Percentiles rank a stretch among this genome's conserved stretches.
Conservation (phyloP, 2,888 invertebrate species). For the Drosophila testacea region DNA sequence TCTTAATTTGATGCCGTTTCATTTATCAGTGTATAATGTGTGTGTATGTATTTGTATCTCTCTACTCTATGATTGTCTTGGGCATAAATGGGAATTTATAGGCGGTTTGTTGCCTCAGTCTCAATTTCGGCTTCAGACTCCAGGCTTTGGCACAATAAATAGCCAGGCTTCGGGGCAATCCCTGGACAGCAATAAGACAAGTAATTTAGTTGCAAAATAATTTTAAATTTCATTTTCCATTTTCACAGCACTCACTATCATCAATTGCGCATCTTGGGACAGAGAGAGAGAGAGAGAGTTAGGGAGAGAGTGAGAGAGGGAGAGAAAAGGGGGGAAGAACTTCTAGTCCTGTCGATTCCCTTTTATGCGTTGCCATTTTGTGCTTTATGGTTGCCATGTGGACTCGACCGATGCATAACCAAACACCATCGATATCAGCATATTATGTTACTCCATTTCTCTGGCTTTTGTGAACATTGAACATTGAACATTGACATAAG, state of each 20-base stretch:
- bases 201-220: conserved; percentile 79
- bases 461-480: conserved; percentile 28
- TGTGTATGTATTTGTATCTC: conserved; percentile 26
- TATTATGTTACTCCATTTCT: conserved; percentile 33
- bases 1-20: no score
- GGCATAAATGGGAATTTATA: conserved; percentile 79
- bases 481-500: conserved; percentile 30
- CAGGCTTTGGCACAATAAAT: conserved; percentile 63
- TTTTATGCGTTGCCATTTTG: conserved; percentile 58
- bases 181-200: conserved; percentile 79
- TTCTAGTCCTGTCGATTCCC: conserved; percentile 48
- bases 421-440: conserved; percentile 47
- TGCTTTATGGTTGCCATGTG: conserved; percentile 56
- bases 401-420: conserved; percentile 34
- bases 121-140: conserved; percentile 9
- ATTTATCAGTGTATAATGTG: not conserved
- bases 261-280: conserved; percentile 55
- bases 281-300: not conserved
- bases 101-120: conserved; percentile 49
- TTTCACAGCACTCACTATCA: conserved; percentile 64
- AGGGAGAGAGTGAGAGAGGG: no score
- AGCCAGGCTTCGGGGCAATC: conserved; percentile 61
- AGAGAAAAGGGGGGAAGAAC: not conserved
- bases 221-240: conserved; percentile 79
- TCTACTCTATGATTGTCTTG: conserved; percentile 70